phyloP scores from a whole-genome alignment of 2,797 vertebrate genomes.

The Sebastes taczanowskii region DNA sequence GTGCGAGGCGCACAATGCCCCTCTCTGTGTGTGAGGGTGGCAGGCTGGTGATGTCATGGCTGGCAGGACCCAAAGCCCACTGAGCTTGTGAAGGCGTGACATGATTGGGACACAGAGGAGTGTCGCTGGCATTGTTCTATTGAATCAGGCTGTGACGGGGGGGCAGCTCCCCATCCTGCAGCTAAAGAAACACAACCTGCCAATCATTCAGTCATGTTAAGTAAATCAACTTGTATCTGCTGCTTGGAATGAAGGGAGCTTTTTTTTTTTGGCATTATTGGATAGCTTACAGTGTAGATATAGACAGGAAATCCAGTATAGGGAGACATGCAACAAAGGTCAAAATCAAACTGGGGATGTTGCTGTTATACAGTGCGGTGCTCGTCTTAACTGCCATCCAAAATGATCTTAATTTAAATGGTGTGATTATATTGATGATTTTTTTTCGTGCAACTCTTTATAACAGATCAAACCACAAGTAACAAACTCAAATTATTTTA shows the following conservation, averaged over 20 bases:
- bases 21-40: slow-evolving; percentile 50
- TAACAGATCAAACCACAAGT: not conserved
- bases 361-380: not conserved
- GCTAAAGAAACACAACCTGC: slow-evolving; percentile 29
- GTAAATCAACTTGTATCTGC: not conserved
- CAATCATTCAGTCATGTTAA: slow-evolving; percentile 29
- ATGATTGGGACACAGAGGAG: slow-evolving; percentile 50
- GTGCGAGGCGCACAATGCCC: slow-evolving; percentile 28
- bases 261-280: not conserved
- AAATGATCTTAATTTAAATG: not conserved
- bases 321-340: not conserved
- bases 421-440: not conserved
- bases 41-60: slow-evolving; percentile 68
- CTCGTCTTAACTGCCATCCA: not conserved
- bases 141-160: slow-evolving; percentile 52
- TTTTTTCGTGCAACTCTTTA: not conserved
- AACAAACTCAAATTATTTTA: not conserved
- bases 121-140: slow-evolving; percentile 54
- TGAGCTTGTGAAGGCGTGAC: slow-evolving; percentile 57
- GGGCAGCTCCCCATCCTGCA: slow-evolving; percentile 5
- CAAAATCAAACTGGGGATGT: not conserved
- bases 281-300: not conserved
- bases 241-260: not conserved
- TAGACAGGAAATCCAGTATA: not conserved
- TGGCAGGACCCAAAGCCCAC: slow-evolving; percentile 51